phyloP scores from a whole-genome alignment of 2,888 invertebrate species.

The Troilus luridus region DNA sequence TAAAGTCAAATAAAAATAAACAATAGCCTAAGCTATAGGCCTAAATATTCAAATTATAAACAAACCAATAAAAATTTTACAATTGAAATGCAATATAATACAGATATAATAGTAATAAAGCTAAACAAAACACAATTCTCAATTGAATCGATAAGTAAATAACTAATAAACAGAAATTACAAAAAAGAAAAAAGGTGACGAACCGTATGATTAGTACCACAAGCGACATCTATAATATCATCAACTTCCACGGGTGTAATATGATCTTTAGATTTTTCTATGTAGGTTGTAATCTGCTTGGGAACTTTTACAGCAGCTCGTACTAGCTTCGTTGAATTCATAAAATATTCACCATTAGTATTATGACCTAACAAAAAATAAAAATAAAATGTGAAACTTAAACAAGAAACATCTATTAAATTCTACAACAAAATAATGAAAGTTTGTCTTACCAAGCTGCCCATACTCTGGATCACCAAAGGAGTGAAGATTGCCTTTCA shows the following conservation, averaged over 20 bases:
- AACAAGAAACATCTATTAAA: not conserved
- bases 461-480: constrained; percentile 96
- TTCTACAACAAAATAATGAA: not conserved
- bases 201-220: constrained; percentile 93
- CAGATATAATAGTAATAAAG: too few species aligned
- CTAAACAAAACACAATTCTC: not conserved
- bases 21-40: too few species aligned
- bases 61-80: not conserved
- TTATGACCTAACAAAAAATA: constrained; percentile 79
- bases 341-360: constrained; percentile 95
- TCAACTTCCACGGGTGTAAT: constrained; percentile 84
- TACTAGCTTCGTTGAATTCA: constrained; percentile 88
- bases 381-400: not conserved
- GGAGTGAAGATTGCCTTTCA: constrained; percentile 89
- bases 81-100: not conserved
- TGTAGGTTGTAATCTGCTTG: constrained; percentile 86
- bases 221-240: constrained; percentile 90
- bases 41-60: not conserved
- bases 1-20: too few species aligned
- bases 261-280: constrained; percentile 90
- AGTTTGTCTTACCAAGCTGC: constrained; percentile 77
- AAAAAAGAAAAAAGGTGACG: constrained; percentile 66
- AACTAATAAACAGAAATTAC: not conserved
- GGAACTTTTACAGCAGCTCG: constrained; percentile 89
- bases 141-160: not conserved